phyloP scores from a whole-genome alignment of 1,140 invertebrate species.

The Andrena cerasifolii region DNA sequence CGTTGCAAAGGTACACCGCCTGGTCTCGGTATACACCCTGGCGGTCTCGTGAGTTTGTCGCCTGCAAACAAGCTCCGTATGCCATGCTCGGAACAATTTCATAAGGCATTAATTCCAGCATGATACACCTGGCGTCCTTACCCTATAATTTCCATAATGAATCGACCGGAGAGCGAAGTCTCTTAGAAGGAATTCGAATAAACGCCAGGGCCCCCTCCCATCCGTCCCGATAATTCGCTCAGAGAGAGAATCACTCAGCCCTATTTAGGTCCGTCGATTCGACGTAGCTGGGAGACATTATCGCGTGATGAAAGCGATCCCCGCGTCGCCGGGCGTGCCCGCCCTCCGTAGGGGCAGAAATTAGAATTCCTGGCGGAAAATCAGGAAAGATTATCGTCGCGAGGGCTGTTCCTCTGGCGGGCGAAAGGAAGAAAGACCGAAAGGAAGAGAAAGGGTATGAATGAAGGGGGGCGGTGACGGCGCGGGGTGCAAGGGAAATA shows the following conservation, averaged over 20 bases:
- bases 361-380: constrained; percentile 42
- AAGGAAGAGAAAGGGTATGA: constrained; percentile 11
- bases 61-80: constrained; percentile 39
- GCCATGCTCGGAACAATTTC: not conserved
- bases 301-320: constrained; percentile 20
- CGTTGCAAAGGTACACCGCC: not conserved
- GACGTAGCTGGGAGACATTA: not conserved
- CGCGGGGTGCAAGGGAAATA: constrained; percentile 22
- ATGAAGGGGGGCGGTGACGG: constrained; percentile 7
- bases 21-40: not conserved
- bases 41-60: not conserved
- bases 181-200: too few relatives aligned
- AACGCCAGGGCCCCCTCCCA: too few relatives aligned
- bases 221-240: constrained; percentile 19
- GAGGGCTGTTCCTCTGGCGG: not conserved
- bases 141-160: too few relatives aligned
- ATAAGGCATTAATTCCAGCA: constrained; percentile 34
- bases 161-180: too few relatives aligned
- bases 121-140: not conserved
- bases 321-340: not conserved
- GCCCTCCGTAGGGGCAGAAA: constrained; percentile 19
- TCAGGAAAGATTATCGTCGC: constrained; percentile 36
- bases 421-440: not conserved
- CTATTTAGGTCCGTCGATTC: not conserved
- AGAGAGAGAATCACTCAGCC: not conserved